phyloP scores from a whole-genome alignment of 2,888 invertebrate species.

The Sphaeridia pumilis region DNA sequence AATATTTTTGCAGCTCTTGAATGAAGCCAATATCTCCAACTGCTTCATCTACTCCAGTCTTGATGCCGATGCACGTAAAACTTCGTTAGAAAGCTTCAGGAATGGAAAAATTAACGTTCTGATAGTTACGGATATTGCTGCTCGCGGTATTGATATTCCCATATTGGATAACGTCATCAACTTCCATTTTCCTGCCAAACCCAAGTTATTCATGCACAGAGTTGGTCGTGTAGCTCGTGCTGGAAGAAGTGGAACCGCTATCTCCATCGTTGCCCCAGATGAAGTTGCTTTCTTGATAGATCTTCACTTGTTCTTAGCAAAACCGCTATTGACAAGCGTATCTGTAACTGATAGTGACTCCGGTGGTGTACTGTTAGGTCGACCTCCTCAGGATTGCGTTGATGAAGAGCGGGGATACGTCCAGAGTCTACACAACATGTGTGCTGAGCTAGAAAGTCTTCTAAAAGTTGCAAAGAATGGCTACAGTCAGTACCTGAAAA shows the following conservation, averaged over 20 bases:
- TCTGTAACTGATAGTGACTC: slow-evolving; percentile 43
- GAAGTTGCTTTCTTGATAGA: slow-evolving; percentile 90
- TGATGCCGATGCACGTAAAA: slow-evolving; percentile 88
- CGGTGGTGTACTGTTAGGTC: slow-evolving; percentile 57
- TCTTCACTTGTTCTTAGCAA: slow-evolving; percentile 82
- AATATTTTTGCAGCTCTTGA: slow-evolving; percentile 51
- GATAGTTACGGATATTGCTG: slow-evolving; percentile 95
- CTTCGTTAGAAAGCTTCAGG: slow-evolving; percentile 81
- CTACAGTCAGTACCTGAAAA: slow-evolving; percentile 76
- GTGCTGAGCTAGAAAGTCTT: slow-evolving; percentile 62
- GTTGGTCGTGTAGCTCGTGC: slow-evolving; percentile 94
- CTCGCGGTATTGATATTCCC: slow-evolving; percentile 94
- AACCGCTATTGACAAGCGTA: slow-evolving; percentile 49
- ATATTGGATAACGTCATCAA: slow-evolving; percentile 92
- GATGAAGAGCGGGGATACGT: slow-evolving; percentile 74
- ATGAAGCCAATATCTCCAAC: slow-evolving; percentile 63
- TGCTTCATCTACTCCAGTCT: slow-evolving; percentile 89
- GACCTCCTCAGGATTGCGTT: slow-evolving; percentile 64
- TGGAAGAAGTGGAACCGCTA: slow-evolving; percentile 81
- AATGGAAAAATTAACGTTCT: slow-evolving; percentile 68
- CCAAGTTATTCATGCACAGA: slow-evolving; percentile 95
- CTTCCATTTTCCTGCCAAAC: slow-evolving; percentile 90
- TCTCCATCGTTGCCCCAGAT: slow-evolving; percentile 77
- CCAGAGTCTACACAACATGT: slow-evolving; percentile 57
- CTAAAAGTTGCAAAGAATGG: slow-evolving; percentile 71